These are phyloP conservation scores for Archaeoteleia sp. DNA, from an alignment of 2,888 invertebrate genomes.

Conservation along the genomic window DNA sequence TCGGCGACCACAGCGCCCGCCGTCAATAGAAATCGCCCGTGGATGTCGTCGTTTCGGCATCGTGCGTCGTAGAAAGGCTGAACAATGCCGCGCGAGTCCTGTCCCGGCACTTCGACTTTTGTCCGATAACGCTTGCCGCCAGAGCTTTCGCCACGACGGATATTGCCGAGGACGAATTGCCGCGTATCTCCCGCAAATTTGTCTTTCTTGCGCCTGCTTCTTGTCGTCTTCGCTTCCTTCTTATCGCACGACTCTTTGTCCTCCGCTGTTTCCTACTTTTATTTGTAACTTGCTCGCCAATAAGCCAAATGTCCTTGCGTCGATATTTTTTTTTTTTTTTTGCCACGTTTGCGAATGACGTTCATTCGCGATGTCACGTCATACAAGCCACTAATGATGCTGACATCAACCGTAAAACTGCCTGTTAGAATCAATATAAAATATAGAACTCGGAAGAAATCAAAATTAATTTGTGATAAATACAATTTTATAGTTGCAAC, in stretches of 20 bases:
- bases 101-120: constrained; percentile 6
- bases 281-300: constrained; percentile 6
- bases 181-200: constrained; percentile 20
- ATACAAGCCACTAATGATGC: too few relatives aligned
- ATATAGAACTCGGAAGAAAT: too few relatives aligned
- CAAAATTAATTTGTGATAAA: too few relatives aligned
- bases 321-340: constrained; percentile 5
- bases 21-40: constrained; percentile 67
- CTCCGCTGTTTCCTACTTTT: constrained; percentile 5
- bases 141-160: constrained; percentile 8
- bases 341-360: too few relatives aligned
- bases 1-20: constrained; percentile 54
- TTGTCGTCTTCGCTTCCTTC: not conserved
- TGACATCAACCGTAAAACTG: too few relatives aligned
- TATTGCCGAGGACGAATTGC: constrained; percentile 32
- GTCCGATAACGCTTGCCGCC: constrained; percentile 21
- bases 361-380: too few relatives aligned
- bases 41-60: constrained; percentile 51
- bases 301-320: not conserved
- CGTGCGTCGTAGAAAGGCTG: constrained; percentile 30
- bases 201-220: constrained; percentile 14
- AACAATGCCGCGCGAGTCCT: constrained; percentile 52
- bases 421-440: too few relatives aligned
- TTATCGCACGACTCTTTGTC: constrained; percentile 16
- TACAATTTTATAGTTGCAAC: too few relatives aligned